Evolutionary conservation across 2,797 vertebrate genomes (phyloP).

Genomic region (Notolabrus celidotus): DNA sequence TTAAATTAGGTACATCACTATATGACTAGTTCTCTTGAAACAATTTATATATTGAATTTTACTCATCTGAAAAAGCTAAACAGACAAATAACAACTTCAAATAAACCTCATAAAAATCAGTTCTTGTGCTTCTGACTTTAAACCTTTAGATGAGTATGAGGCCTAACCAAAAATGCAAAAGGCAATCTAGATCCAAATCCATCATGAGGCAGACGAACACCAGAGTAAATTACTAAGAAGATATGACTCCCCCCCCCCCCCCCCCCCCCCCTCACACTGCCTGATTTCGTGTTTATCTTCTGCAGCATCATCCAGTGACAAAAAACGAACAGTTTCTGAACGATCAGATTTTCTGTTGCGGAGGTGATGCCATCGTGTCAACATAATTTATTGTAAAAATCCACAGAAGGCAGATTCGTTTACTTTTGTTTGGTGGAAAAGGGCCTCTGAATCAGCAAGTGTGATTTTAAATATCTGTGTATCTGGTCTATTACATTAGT

Average conservation of each 20-base stretch:
- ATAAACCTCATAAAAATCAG: not conserved
- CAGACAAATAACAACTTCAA: not conserved
- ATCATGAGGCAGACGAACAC: no score
- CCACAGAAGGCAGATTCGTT: conserved; percentile 39
- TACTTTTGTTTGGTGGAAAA: conserved; percentile 21
- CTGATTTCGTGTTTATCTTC: conserved; percentile 58
- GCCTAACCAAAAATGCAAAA: no score
- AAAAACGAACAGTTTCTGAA: conserved; percentile 61
- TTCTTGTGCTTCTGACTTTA: no score
- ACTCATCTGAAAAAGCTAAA: not conserved
- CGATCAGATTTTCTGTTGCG: conserved; percentile 44
- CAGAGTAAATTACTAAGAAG: no score
- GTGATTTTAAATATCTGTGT: no score
- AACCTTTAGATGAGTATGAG: no score
- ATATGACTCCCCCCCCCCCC: no score
- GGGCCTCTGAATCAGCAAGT: conserved; percentile 11
- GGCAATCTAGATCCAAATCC: not conserved
- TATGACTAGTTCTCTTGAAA: not conserved
- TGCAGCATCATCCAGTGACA: conserved; percentile 73
- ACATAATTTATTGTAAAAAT: conserved; percentile 35
- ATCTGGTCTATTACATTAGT: no score
- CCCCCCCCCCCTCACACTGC: conserved; percentile 55
- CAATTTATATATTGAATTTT: not conserved
- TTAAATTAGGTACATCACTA: not conserved
- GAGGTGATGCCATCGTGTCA: conserved; percentile 45